Base-by-base conservation (phyloP, 2,888 invertebrate genomes). In the Tholera decimalis region DNA sequence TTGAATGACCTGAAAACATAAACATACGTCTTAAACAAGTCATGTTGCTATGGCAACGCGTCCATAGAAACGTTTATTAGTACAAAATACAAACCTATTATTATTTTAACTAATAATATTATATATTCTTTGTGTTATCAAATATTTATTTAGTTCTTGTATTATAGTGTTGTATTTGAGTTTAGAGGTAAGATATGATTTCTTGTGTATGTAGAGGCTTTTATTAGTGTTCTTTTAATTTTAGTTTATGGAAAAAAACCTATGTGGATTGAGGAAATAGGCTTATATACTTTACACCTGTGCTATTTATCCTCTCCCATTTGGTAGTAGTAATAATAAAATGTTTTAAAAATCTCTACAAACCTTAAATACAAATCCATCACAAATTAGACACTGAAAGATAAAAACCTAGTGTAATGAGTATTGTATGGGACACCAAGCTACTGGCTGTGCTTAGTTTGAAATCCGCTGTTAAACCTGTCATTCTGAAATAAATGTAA, bases 31-130 rank as follows among this genome's bases (percentile, higher is more conserved):
- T 26, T 18, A 54, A 73, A 62, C 39, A 46, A n/a, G 20, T 22
- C 11, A 8, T 2, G 61, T 83, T 64, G 5, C 61, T 26, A 81
- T 67, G 54, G 26, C 47, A 65, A 78, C 83, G 80, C 83, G 80
- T 83, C 76, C 74, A 30, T 83, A 64, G 83, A 44, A 47, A 83
- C 81, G 65, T 63, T 51, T 77, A 51, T 74, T 73, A 59, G 24
- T 11, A 28, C 64, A 39, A 37, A 43, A 54, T 20, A 58, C 37
- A 56, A 51, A 44, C 30, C 20, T 47, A 39, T 8, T 53, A 53
- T 64, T 62, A 26, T 55, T 37, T 47, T n/a, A n/a, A n/a, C n/a
- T 37, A 33, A 50, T 43, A 43, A 11, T 53, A 35, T 35, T n/a
- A n/a, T 61, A 41, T 55, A 44, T 72, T 55, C 11, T 8, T 18